Base-by-base conservation (phyloP, 1,140 invertebrate species). In the Drosophila mayri region DNA sequence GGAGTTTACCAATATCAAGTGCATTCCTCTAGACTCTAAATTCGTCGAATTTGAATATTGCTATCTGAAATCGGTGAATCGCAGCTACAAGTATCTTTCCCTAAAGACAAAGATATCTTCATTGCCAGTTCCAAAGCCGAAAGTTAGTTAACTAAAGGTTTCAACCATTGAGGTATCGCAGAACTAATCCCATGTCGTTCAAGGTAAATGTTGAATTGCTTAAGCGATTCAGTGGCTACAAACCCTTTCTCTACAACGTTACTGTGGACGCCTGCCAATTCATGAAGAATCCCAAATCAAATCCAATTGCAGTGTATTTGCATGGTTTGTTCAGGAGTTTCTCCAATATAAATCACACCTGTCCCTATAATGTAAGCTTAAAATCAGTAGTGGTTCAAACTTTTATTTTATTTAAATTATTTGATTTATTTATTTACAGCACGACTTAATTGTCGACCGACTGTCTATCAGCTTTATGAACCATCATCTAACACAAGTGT, bases 1-100 rank as follows among this genome's bases (percentile, higher is more conserved):
- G 0, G 66, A 74, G n/a, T 72, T 72, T 3, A 74, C 73, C 0
- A 74, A 76, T 37, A 30, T 76, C 4, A 75, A 74, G 10, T 76
- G 70, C 30, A 64, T 12, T 6, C 50, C 73, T 2, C 0, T 55
- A 14, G 68, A 76, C 18, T 38, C 35, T 3, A 16, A 44, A 10
- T 74, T 65, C 18, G 3, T 6, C 8, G 20, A 41, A 12, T 74
- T 57, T 40, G 50, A 76, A 25, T 76, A 76, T 25, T 76, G 73
- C 30, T 40, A 40, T 14, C 14, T 76, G 9, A 76, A 76, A 12
- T 76, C 73, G 1, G 25, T 49, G 8, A 49, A 49, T n/a, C 46
- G 46, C 4, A 28, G 16, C 25, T 49, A 49, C 25, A 76, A 74
- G 16, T 76, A 76, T 2, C 4, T 76, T 6, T 73, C 73, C 4